Evolutionary conservation across 2,888 invertebrate genomes (phyloP).

Genomic region (Aleiodes alternator): DNA sequence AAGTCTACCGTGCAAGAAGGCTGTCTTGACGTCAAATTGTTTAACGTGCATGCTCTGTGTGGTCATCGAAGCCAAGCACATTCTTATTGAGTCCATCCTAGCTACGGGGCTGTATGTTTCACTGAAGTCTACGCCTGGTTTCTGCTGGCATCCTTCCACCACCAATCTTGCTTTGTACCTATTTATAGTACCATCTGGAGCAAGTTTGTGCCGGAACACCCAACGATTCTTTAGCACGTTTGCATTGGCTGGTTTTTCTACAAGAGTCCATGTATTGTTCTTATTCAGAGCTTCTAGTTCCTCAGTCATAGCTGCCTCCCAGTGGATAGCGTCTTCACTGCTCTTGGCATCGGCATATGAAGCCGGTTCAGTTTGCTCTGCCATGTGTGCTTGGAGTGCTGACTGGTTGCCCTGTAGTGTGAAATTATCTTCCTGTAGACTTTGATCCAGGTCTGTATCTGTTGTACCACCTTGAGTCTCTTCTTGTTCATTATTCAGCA

Average conservation of each 20-base stretch:
- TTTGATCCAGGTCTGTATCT: neutral
- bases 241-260: conserved; percentile 18
- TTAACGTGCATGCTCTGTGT: neutral
- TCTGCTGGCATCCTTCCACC: conserved; percentile 15
- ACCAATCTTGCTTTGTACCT: conserved; percentile 12
- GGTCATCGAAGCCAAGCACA: neutral
- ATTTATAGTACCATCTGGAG: conserved; percentile 9
- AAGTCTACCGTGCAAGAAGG: conserved; percentile 5
- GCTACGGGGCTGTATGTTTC: conserved; percentile 25
- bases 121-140: neutral
- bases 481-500: neutral
- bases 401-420: too few species aligned
- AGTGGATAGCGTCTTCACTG: neutral
- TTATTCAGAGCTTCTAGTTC: conserved; percentile 40
- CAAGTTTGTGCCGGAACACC: conserved; percentile 32
- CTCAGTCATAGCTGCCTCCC: conserved; percentile 41
- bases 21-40: conserved; percentile 25
- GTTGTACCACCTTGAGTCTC: neutral
- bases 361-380: neutral
- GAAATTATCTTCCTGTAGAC: neutral
- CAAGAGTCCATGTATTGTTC: conserved; percentile 46
- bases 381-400: neutral
- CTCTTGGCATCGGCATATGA: conserved; percentile 5
- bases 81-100: neutral
- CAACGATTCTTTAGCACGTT: conserved; percentile 30